Evolutionary conservation across 2,888 invertebrate genomes (phyloP).

Genomic region (Nemotelus pantherinus): DNA sequence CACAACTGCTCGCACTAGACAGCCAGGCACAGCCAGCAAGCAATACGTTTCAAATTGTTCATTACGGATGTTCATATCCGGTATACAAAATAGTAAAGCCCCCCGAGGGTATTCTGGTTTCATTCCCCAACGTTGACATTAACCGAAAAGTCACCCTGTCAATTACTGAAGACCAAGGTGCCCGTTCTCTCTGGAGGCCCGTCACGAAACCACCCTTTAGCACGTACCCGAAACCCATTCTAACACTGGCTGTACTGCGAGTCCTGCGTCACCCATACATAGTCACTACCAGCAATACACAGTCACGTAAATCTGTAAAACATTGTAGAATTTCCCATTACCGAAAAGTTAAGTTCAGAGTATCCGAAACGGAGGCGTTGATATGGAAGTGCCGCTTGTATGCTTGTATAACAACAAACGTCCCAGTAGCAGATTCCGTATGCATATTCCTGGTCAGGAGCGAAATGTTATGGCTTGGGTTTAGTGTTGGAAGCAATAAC

Average conservation of each 20-base stretch:
- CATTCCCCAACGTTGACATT: constrained; percentile 35
- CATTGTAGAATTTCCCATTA: neutral
- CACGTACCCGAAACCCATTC: constrained; percentile 14
- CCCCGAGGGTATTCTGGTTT: constrained; percentile 35
- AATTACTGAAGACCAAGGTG: constrained; percentile 15
- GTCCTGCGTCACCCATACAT: neutral
- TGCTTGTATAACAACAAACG: constrained; percentile 28
- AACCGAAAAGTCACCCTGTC: constrained; percentile 43
- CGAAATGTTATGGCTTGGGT: neutral
- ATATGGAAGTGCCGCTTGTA: constrained; percentile 23
- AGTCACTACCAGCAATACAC: neutral
- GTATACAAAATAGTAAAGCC: constrained; percentile 57
- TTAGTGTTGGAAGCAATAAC: neutral
- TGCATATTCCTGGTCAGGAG: constrained; percentile 6
- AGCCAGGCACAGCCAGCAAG: neutral
- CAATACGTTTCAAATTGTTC: constrained; percentile 75
- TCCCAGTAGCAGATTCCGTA: constrained; percentile 2
- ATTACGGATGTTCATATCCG: constrained; percentile 90
- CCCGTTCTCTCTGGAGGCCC: neutral
- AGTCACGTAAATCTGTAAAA: neutral
- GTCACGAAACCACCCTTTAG: neutral
- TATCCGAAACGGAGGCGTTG: constrained; percentile 33
- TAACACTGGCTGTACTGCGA: neutral
- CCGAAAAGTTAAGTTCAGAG: constrained; percentile 5
- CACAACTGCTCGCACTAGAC: neutral